A percentile compares a stretch with the other conserved stretches of the same genome.
Conservation (phyloP, 2,113 vertebrate genomes). For the Cynocephalus volans region DNA sequence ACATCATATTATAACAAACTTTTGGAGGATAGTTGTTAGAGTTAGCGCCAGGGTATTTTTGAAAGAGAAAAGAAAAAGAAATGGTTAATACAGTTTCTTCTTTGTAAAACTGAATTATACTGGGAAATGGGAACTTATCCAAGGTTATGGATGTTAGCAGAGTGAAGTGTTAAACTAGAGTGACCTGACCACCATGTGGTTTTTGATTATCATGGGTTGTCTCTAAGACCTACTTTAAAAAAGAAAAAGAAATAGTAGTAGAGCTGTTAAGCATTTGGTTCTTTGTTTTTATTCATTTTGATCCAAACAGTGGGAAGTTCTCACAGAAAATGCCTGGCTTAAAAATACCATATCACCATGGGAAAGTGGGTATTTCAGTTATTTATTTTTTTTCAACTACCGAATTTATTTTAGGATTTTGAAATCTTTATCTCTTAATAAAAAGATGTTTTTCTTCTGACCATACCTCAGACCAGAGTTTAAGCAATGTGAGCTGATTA, state of each 20-base stretch:
- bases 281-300: constrained; percentile 66
- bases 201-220: constrained; percentile 61
- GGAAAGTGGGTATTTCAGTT: constrained; percentile 50
- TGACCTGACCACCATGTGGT: background rate
- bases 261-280: constrained; percentile 56
- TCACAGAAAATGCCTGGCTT: constrained; percentile 59
- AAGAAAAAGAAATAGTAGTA: constrained; percentile 69
- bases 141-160: background rate
- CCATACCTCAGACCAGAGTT: background rate
- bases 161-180: constrained; percentile 31
- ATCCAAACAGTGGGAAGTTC: constrained; percentile 45
- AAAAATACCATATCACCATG: constrained; percentile 53
- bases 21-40: background rate
- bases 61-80: background rate
- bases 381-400: constrained; percentile 30
- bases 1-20: background rate
- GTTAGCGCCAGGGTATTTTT: background rate
- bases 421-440: constrained; percentile 52
- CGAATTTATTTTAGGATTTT: constrained; percentile 58
- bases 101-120: constrained; percentile 40
- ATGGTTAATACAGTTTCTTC: background rate
- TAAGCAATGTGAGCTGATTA: background rate
- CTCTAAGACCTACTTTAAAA: constrained; percentile 62
- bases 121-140: background rate
- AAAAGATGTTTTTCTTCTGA: background rate